A percentile compares a stretch with the other conserved stretches of the same genome.
Conservation (phyloP, 2,888 invertebrate species). For the Diaperis boleti region DNA sequence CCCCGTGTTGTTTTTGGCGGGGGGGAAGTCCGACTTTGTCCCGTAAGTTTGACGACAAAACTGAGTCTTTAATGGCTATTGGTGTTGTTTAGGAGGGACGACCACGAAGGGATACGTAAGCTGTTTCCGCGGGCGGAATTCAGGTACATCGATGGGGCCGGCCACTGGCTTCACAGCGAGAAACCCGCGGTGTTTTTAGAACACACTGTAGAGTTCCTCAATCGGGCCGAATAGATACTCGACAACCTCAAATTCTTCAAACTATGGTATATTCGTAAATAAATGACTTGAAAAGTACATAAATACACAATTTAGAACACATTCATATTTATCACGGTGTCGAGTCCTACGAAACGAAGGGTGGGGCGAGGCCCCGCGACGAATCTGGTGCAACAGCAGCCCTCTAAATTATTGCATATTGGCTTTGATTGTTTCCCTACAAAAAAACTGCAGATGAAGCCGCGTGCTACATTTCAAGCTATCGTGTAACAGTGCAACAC, state of each 20-base stretch:
- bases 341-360: constrained; percentile 25
- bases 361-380: constrained; percentile 4
- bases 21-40: constrained; percentile 85
- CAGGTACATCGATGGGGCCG: constrained; percentile 81
- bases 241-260: not conserved
- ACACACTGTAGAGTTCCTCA: constrained; percentile 73
- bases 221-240: constrained; percentile 49
- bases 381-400: constrained; percentile 16
- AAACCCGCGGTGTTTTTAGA: constrained; percentile 84
- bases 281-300: constrained; percentile 32
- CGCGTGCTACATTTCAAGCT: constrained; percentile 34
- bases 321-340: constrained; percentile 35
- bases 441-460: constrained; percentile 31
- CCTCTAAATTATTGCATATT: constrained; percentile 28
- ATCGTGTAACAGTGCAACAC: constrained; percentile 40
- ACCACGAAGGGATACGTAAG: constrained; percentile 74
- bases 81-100: constrained; percentile 69
- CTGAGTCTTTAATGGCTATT: too few species aligned
- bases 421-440: constrained; percentile 31
- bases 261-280: constrained; percentile 34
- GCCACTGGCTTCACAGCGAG: constrained; percentile 95
- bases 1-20: constrained; percentile 87
- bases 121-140: constrained; percentile 81
- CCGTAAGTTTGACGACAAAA: too few species aligned
- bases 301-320: constrained; percentile 39